Evolutionary conservation across 2,797 vertebrate species (phyloP).

Genomic region (Argyrosomus regius): DNA sequence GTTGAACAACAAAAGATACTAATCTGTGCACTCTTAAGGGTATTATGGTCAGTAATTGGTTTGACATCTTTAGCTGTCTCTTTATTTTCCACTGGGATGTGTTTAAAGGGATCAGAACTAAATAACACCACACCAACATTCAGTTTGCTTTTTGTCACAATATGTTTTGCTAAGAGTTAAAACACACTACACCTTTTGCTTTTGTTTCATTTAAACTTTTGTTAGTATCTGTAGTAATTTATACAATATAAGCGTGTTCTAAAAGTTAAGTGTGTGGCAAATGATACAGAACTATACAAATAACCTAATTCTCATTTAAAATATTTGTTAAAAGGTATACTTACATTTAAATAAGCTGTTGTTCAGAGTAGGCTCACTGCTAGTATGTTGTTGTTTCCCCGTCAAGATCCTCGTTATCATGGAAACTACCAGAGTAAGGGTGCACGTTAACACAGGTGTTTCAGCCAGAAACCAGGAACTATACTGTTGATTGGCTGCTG

Average conservation of each 20-base stretch:
- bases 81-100: not conserved
- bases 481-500: conserved; percentile 78
- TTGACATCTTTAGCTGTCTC: not conserved
- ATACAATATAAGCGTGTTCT: not conserved
- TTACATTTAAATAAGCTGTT: conserved; percentile 68
- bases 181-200: not conserved
- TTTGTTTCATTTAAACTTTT: not conserved
- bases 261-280: not conserved
- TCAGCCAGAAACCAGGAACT: conserved; percentile 63
- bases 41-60: conserved; percentile 21
- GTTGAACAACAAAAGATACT: conserved; percentile 36
- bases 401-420: conserved; percentile 76
- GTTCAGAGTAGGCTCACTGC: conserved; percentile 42
- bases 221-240: not conserved
- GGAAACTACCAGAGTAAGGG: conserved; percentile 72
- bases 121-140: not conserved
- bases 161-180: not conserved
- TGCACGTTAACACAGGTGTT: conserved; percentile 78
- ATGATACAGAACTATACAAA: not conserved
- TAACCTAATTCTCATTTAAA: not conserved
- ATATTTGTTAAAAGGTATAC: conserved; percentile 45
- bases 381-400: conserved; percentile 66
- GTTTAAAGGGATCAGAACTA: not conserved
- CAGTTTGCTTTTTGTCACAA: not conserved
- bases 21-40: conserved; percentile 37